Base-by-base conservation (phyloP, 2,888 invertebrate genomes). In the Shargacucullia verbasci region DNA sequence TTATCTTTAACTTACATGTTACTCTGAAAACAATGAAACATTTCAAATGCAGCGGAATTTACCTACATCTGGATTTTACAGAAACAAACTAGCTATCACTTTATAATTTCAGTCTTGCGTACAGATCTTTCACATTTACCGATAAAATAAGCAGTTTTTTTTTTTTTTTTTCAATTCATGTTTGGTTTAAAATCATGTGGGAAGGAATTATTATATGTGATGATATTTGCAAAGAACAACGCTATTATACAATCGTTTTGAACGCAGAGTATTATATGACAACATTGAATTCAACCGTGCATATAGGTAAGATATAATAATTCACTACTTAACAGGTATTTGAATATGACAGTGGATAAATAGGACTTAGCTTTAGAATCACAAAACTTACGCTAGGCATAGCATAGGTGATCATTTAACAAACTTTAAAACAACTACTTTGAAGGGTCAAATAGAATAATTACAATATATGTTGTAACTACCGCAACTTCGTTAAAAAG, bases 311-410 rank as follows among this genome's bases (percentile, higher is more conserved):
- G 70, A 60, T 73, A 76, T 68, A 53, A 66, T 70, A 73, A 74
- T 74, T 70, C 57, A 73, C 77, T 82, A 83, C 80, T 79, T 77
- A 81, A 80, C 72, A 81, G 81, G 80, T 81, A 82, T 78, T 81
- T 78, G 78, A 82, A 76, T 73, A 81, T 79, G 81, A 84, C 79
- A 84, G 73, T 80, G 87, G 81, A 85, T 84, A 89, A 84, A 85
- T 87, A 89, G 86, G 86, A 86, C 85, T 86, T 81, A 89, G 81
- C 80, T 83, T 89, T 86, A 87, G 84, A 87, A 88, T 85, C 85
- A 85, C 82, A 82, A 84, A 85, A 83, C 86, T 87, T 88, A 89
- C 82, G 75, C 86, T 89, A 89, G 76, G 82, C 59, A 81, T 88
- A 86, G 83, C 76, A 83, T 85, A 83, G 71, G 81, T 80, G 78